A percentile compares a stretch with the other conserved stretches of the same genome.
Conservation (phyloP, 2,113 vertebrate species). For the Eupsittula cactorum region DNA sequence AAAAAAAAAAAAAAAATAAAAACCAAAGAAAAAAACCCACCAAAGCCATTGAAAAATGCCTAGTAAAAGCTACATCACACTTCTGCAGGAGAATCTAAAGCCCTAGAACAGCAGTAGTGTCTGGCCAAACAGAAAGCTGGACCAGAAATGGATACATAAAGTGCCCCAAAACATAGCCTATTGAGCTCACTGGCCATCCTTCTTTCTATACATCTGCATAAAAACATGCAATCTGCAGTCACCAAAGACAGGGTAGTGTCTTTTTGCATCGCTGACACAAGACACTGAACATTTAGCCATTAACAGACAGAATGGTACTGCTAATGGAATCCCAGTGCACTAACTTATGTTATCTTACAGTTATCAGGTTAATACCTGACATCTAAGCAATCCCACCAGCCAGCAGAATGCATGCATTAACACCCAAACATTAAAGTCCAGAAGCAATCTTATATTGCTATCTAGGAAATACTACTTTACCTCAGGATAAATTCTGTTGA, state of each 20-base stretch:
- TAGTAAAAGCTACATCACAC: not conserved
- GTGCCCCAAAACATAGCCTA: not conserved
- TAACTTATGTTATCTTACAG: not conserved
- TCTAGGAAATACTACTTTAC: not conserved
- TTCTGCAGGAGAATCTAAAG: not conserved
- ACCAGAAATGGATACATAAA: not conserved
- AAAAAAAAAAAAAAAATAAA: too few species aligned
- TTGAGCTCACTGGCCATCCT: not conserved
- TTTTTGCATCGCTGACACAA: not conserved
- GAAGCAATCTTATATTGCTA: not conserved
- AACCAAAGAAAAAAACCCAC: too few species aligned
- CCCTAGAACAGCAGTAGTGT: not conserved
- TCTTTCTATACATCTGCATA: not conserved
- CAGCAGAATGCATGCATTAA: not conserved
- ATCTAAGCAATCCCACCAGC: not conserved
- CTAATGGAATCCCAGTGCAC: not conserved
- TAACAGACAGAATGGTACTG: not conserved
- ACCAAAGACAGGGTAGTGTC: not conserved
- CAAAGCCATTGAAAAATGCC: not conserved
- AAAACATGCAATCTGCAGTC: not conserved
- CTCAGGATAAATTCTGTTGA: not conserved
- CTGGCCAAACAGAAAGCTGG: not conserved
- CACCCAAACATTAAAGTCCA: not conserved
- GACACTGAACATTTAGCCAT: not conserved
- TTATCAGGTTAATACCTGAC: not conserved